A percentile compares a stretch with the other conserved stretches of the same genome.
These are phyloP conservation scores for Meteorus colon DNA, from an alignment of 2,888 invertebrate species.

Conservation along the genomic window DNA sequence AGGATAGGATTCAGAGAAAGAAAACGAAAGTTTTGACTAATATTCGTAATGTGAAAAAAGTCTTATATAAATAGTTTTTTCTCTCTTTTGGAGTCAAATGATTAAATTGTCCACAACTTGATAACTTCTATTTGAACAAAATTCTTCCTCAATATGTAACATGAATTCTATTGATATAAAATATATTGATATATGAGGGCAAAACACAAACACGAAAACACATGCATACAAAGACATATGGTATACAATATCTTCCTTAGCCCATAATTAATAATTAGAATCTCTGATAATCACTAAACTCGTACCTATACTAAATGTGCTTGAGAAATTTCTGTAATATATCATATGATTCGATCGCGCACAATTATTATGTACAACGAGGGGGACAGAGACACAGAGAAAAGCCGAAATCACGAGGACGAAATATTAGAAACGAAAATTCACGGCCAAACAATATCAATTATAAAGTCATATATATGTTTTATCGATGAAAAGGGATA, in stretches of 20 bases:
- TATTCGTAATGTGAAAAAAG: neutral
- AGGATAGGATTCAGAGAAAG: neutral
- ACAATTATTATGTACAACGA: conserved; percentile 61
- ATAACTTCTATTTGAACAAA: neutral
- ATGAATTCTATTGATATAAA: neutral
- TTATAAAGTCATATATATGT: conserved; percentile 61
- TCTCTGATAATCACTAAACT: conserved; percentile 61
- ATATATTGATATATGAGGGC: neutral
- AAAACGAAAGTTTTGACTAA: no score
- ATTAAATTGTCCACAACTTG: neutral
- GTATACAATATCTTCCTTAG: conserved; percentile 60
- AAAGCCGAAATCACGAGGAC: neutral
- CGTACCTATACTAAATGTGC: conserved; percentile 60
- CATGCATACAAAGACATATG: conserved; percentile 56
- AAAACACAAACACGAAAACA: conserved; percentile 39
- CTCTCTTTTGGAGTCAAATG: neutral
- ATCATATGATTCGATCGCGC: conserved; percentile 54
- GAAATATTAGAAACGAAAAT: conserved; percentile 48
- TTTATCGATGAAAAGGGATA: conserved; percentile 54
- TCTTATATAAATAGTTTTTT: neutral
- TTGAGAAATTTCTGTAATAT: conserved; percentile 50
- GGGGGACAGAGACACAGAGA: conserved; percentile 44
- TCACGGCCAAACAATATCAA: conserved; percentile 68
- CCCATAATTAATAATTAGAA: conserved; percentile 60
- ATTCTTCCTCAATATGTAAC: neutral